Base-by-base conservation (phyloP, 2,797 vertebrate species). In the Adrianichthys oophorus region DNA sequence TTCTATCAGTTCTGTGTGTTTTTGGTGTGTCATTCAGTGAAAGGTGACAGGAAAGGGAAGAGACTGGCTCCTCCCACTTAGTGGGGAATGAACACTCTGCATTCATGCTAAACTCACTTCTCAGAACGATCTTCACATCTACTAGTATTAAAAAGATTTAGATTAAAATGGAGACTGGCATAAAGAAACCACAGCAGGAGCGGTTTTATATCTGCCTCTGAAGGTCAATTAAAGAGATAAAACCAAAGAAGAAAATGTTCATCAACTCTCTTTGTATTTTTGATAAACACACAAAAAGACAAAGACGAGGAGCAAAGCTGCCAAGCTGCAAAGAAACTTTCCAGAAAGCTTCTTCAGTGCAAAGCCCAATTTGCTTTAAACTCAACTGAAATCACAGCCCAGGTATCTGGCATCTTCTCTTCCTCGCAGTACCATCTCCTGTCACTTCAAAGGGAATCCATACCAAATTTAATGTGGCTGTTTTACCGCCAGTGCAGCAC, bases 381-480 rank as follows among this genome's bases (percentile, higher is more conserved):
- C 51, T 54, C 44, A 2, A 48, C 21, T 52, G 24, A 26, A 58
- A 41, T 64, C 37, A 46, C 1, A 56, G 41, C 45, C 23, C 7
- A 3, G 37, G 37, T 59, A n/a, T 7, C 59, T 52, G 47, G 21
- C 14, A 64, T 41, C 23, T 58, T 48, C 49, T 41, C 56, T 17
- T 49, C 66, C 42, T 56, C 55, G 51, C 51, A 7, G 17, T 59
- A 26, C 62, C 75, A 83, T 88, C 83, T 78, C 58, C 65, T 74
- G 79, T 74, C 72, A 82, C 88, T 86, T 90, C 80, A 89, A 89
- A 89, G 79, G 47, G 73, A 81, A 83, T 66, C 57, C 85, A 85
- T 84, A 75, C 58, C 85, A 84, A 68, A 84, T 83, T 79, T 23
- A 83, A 62, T 56, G 48, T 24, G 60, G 62, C 78, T 66, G n/a